Conservation (phyloP, 1,140 invertebrate species). For the Dryas iulia region DNA sequence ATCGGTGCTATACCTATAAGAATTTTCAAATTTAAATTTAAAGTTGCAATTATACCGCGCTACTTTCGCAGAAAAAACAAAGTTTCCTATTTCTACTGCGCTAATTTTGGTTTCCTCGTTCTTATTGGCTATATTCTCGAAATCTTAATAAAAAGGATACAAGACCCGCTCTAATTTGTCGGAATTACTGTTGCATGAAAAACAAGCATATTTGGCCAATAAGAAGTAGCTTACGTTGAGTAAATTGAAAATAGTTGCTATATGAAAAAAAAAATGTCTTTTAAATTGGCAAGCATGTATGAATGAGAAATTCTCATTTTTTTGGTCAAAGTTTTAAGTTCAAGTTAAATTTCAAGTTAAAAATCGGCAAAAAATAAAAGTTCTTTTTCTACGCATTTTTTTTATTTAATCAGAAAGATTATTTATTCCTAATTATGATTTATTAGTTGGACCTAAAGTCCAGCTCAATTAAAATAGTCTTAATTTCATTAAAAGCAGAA, state of each 20-base stretch:
- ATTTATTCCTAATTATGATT: no score
- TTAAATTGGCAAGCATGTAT: neutral
- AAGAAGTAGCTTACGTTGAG: neutral
- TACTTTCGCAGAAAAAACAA: constrained; percentile 57
- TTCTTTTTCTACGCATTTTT: no score
- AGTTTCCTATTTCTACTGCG: constrained; percentile 32
- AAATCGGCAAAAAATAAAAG: no score
- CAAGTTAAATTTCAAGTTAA: no score
- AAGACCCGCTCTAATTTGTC: constrained; percentile 8
- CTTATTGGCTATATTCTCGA: constrained; percentile 21
- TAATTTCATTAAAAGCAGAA: no score
- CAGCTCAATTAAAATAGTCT: no score
- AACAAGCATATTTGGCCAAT: constrained; percentile 5
- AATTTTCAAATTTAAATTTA: constrained; percentile 63
- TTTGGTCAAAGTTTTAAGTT: no score
- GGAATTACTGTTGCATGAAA: neutral
- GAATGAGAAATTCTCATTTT: no score
- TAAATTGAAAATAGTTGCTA: neutral
- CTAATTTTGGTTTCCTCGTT: neutral
- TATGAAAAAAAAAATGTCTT: neutral
- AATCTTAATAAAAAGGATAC: neutral
- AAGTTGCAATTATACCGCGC: constrained; percentile 50
- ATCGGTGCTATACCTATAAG: neutral
- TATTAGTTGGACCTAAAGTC: no score
- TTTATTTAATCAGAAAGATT: no score